Evolutionary conservation across 2,113 vertebrate species (phyloP).

Genomic region (Sylvicapra grimmia): DNA sequence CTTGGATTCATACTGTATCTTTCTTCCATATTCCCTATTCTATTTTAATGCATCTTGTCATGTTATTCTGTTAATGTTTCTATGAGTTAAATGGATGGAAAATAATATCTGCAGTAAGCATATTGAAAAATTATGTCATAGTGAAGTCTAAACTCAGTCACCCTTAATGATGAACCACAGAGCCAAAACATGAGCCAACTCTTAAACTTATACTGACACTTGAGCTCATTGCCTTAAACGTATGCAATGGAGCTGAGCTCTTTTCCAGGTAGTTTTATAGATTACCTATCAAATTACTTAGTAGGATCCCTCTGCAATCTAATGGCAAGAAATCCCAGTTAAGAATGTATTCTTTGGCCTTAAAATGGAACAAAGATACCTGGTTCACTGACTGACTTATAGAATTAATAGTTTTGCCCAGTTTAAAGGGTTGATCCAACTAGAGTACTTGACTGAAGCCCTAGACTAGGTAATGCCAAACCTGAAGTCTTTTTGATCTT

Average conservation of each 20-base stretch:
- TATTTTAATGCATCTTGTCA: conserved; percentile 18
- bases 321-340: not conserved
- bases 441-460: not conserved
- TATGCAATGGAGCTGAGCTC: not conserved
- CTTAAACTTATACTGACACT: not conserved
- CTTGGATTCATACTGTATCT: not conserved
- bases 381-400: not conserved
- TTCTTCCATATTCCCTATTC: not conserved
- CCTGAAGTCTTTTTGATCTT: not conserved
- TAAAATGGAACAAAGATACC: not conserved
- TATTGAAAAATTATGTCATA: not conserved
- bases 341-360: not conserved
- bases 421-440: not conserved
- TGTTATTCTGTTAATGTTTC: conserved; percentile 19
- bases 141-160: not conserved
- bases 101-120: not conserved
- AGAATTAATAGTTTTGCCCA: not conserved
- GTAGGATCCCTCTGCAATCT: not conserved
- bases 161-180: not conserved
- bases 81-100: conserved; percentile 12
- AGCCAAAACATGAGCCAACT: not conserved
- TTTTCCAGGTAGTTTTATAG: not conserved
- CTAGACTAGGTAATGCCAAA: not conserved
- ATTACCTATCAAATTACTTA: not conserved
- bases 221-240: not conserved